A percentile compares a stretch with the other conserved stretches of the same genome.
Evolutionary conservation across 2,113 vertebrate genomes (phyloP).

Genomic region (Pluvialis apricaria): DNA sequence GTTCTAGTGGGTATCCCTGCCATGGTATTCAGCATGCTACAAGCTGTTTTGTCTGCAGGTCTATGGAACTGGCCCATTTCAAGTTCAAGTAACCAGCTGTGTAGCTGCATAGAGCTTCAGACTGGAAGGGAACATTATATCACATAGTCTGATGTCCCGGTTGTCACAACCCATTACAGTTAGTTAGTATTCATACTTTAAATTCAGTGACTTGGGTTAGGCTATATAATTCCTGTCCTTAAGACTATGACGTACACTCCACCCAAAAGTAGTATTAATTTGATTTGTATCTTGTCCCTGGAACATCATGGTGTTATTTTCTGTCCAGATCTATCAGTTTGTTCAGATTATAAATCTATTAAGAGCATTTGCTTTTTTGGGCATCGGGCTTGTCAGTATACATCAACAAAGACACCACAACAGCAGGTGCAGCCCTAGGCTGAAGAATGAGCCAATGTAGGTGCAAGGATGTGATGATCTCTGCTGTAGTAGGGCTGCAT

Average conservation of each 20-base stretch:
- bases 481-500: neutral
- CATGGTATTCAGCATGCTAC: neutral
- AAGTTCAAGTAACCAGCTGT: neutral
- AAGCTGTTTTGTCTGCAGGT: neutral
- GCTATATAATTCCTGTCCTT: neutral
- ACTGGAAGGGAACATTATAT: neutral
- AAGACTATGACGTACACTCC: neutral
- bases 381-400: neutral
- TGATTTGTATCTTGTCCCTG: neutral
- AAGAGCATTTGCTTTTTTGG: neutral
- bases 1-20: neutral
- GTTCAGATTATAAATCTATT: neutral
- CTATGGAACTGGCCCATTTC: neutral
- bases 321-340: neutral
- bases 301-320: neutral
- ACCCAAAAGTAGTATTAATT: neutral
- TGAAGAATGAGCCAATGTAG: neutral
- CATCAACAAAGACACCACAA: neutral
- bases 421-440: neutral
- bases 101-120: neutral
- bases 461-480: neutral
- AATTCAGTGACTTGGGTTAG: neutral
- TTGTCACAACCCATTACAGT: neutral
- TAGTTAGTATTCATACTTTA: neutral
- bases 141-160: neutral